Percentiles rank a stretch among this genome's conserved stretches.
Conservation (phyloP, 1,140 invertebrate species). For the Lanistes nyassanus region DNA sequence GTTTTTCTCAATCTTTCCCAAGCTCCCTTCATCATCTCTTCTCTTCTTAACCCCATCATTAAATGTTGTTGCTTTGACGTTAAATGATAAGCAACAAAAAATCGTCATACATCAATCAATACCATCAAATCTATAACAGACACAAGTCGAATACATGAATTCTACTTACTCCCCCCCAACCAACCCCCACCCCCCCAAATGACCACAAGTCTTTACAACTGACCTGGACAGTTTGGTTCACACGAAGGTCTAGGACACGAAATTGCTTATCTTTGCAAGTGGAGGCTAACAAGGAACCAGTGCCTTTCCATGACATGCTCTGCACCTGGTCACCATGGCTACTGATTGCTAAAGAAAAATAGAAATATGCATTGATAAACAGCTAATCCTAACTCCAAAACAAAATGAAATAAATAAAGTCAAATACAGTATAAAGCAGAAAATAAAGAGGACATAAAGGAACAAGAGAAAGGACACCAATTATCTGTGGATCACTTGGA, state of each 20-base stretch:
- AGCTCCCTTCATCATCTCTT: too few species aligned
- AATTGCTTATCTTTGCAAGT: constrained; percentile 62
- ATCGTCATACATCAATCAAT: too few species aligned
- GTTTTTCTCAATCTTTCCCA: too few species aligned
- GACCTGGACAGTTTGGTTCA: constrained; percentile 50
- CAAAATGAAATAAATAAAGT: background rate
- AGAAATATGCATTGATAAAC: background rate
- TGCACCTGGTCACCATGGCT: constrained; percentile 58
- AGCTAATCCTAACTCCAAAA: background rate
- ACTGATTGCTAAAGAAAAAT: background rate
- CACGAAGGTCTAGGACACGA: constrained; percentile 60
- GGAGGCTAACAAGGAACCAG: constrained; percentile 56
- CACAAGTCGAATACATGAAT: too few species aligned
- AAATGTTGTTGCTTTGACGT: too few species aligned
- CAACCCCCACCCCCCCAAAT: too few species aligned
- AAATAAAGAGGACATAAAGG: background rate
- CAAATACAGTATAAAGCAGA: background rate
- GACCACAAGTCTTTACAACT: too few species aligned
- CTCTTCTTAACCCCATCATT: too few species aligned
- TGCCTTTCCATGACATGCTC: constrained; percentile 58
- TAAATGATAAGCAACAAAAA: too few species aligned
- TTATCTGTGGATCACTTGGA: background rate
- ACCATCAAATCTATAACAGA: too few species aligned
- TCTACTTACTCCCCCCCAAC: too few species aligned
- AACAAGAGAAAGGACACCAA: background rate